Conservation (phyloP, 2,113 vertebrate species). For the Sorex fumeus region DNA sequence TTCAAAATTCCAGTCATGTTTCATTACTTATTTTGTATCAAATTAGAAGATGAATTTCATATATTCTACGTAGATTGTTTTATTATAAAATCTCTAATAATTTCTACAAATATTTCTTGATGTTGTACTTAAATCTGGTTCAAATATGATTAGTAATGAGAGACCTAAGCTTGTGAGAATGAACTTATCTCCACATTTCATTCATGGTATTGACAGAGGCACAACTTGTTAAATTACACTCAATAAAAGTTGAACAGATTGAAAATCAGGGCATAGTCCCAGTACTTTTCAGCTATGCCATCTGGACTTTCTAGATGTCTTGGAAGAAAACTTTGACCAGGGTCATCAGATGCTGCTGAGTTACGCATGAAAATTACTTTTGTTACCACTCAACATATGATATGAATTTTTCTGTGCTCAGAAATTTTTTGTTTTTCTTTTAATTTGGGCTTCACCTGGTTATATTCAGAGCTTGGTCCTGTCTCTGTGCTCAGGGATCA, state of each 20-base stretch:
- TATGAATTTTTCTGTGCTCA: too few species aligned
- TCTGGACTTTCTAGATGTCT: slow-evolving; percentile 5
- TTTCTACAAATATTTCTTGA: slow-evolving; percentile 55
- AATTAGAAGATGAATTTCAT: slow-evolving; percentile 42
- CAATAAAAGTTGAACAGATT: background rate
- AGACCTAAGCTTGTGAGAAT: slow-evolving; percentile 5
- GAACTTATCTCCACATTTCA: background rate
- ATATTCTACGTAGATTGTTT: slow-evolving; percentile 8
- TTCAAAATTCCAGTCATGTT: background rate
- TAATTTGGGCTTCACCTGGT: too few species aligned
- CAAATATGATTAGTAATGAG: slow-evolving; percentile 5
- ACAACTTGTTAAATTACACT: slow-evolving; percentile 8
- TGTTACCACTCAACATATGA: too few species aligned
- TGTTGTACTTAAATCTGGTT: background rate
- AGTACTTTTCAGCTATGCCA: background rate
- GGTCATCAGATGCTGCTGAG: slow-evolving; percentile 6
- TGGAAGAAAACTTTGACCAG: background rate
- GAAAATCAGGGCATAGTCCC: background rate
- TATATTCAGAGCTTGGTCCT: too few species aligned
- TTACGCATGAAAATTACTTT: slow-evolving; percentile 15
- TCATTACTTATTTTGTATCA: slow-evolving; percentile 31
- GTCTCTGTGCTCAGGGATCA: too few species aligned
- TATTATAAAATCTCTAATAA: background rate
- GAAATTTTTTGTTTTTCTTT: too few species aligned
- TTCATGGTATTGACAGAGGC: background rate